These are phyloP conservation scores for Tenthredo notha DNA, from an alignment of 2,888 invertebrate genomes.

Conservation along the genomic window DNA sequence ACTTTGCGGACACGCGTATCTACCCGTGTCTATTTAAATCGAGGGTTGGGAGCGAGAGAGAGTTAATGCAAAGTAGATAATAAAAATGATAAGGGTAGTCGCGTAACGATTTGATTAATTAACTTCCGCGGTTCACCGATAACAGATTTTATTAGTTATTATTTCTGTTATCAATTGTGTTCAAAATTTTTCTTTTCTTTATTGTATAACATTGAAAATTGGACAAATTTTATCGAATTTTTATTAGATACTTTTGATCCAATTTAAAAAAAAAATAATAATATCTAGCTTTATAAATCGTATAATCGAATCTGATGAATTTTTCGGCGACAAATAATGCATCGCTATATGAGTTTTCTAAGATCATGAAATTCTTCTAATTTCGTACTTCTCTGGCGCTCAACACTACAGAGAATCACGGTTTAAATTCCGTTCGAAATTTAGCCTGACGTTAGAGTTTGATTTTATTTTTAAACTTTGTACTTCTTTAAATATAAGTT, in stretches of 20 bases:
- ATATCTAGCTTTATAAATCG: no score
- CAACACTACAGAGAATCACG: not conserved
- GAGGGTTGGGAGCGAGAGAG: not conserved
- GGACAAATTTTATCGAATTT: not conserved
- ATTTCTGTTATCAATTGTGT: not conserved
- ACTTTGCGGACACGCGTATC: not conserved
- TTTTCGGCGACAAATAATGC: no score
- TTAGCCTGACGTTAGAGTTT: constrained; percentile 19
- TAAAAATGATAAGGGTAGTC: not conserved
- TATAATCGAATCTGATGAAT: no score
- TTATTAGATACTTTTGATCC: no score
- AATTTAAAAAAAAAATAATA: no score
- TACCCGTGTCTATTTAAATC: not conserved
- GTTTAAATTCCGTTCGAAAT: constrained; percentile 33
- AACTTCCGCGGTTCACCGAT: constrained; percentile 50
- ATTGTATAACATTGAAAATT: not conserved
- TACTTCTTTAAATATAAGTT: constrained; percentile 22
- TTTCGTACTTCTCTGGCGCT: not conserved
- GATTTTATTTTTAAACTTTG: constrained; percentile 30
- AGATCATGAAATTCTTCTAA: not conserved
- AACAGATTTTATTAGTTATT: constrained; percentile 61
- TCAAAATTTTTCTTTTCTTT: no score
- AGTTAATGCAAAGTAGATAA: not conserved
- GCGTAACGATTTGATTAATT: constrained; percentile 56
- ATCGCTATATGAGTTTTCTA: not conserved